Evolutionary conservation across 1,140 invertebrate species (phyloP), one percentile per base, ranked within the genome.

Genomic region (Nymphalis io): DNA sequence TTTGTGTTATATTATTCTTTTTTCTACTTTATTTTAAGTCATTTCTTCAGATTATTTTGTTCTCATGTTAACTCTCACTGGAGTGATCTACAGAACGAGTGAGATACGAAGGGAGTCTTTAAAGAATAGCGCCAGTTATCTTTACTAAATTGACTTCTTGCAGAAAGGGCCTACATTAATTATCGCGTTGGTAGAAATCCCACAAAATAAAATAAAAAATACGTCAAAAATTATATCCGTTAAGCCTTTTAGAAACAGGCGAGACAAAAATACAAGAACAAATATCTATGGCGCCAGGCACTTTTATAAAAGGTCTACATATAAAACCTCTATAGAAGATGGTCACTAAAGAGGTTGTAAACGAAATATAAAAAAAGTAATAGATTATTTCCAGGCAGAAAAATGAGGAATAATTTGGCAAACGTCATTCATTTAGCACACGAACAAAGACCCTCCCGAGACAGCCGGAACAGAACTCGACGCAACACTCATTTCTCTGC

Each of bases 401-500:
- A 55, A 55, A 55, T 55, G 51, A 55, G 60, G 33, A 61, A 38
- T 62, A 57, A 72, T 74, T 76, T 73, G 70, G 75, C 70, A 72
- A 74, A 63, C 46, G 66, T 27, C 70, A 73, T 77, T 77, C 72
- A 77, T 77, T 77, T 33, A 33, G 27, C 27, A 77, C 74, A 58
- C 60, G 74, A 74, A 74, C 75, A 77, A 74, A 74, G 68, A 66
- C 58, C 62, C 70, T 70, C 70, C 27, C 51, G 73, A 68, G 75
- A 76, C 73, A 72, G 64, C 64, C 65, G 60, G 73, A 70, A 75
- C 70, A 68, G 65, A 70, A 66, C 69, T 72, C 71, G 74, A 75
- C 73, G 73, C 73, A 73, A 75, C 66, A 76, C 72, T 74, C 74
- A 79, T 79, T 76, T 72, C 76, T 79, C 76, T 68, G 71, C 74